Evolutionary conservation across 2,888 invertebrate genomes (phyloP).

Genomic region (Cosmopolites sordidus): DNA sequence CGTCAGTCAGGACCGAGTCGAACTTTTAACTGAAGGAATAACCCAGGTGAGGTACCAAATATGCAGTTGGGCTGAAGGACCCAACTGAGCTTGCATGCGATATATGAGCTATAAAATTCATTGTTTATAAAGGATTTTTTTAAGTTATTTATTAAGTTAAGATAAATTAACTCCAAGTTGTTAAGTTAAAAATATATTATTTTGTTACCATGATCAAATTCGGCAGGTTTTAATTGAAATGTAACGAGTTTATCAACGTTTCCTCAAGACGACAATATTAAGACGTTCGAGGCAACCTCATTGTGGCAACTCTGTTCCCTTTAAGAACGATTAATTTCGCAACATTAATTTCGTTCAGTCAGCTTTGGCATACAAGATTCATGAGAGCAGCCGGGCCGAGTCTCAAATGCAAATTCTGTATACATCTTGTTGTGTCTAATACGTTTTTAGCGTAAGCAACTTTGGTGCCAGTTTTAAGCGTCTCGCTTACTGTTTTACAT

Average conservation of each 20-base stretch:
- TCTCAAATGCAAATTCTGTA: slow-evolving; percentile 9
- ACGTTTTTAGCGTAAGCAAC: slow-evolving; percentile 8
- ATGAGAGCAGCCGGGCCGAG: slow-evolving; percentile 7
- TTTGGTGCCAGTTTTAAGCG: slow-evolving; percentile 2
- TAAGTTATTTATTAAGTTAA: no score
- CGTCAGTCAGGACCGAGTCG: no score
- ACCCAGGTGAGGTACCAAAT: no score
- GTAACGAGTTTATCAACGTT: background rate
- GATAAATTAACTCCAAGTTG: no score
- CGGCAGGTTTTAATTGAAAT: background rate
- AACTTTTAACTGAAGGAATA: no score
- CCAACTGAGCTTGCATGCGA: no score
- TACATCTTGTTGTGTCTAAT: slow-evolving; percentile 13
- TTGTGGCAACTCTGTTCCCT: slow-evolving; percentile 8
- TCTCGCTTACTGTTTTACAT: slow-evolving; percentile 5
- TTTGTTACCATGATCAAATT: no score
- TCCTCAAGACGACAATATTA: slow-evolving; percentile 3
- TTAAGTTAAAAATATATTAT: no score
- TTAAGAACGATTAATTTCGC: slow-evolving; percentile 15
- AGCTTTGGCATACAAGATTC: slow-evolving; percentile 15
- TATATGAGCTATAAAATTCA: no score
- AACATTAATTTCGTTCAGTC: slow-evolving; percentile 12
- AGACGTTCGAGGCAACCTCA: slow-evolving; percentile 3
- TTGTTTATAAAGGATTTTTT: no score
- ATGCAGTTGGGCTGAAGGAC: no score